phyloP scores from a whole-genome alignment of 2,888 invertebrate species.

The Stomorhina lunata region DNA sequence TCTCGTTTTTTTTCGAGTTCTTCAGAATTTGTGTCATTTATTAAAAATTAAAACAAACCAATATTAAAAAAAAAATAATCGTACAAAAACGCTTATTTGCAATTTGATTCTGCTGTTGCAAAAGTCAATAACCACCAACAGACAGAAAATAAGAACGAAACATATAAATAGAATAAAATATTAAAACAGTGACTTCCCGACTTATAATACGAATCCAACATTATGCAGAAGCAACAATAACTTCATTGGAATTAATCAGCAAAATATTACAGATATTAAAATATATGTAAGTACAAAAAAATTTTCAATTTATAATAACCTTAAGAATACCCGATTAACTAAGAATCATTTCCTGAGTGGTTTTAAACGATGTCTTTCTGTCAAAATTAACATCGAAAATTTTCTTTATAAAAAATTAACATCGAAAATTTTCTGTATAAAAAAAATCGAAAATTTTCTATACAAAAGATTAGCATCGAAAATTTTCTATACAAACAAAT shows the following conservation, averaged over 20 bases:
- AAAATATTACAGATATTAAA: slow-evolving; percentile 3
- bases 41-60: not conserved
- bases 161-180: no score
- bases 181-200: not conserved
- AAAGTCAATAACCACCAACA: slow-evolving; percentile 40
- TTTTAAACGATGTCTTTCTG: no score
- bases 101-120: slow-evolving; percentile 5
- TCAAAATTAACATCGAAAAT: no score
- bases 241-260: slow-evolving; percentile 39
- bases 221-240: slow-evolving; percentile 32
- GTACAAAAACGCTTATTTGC: not conserved
- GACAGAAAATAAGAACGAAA: not conserved
- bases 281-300: not conserved
- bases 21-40: no score
- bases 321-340: no score
- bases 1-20: no score
- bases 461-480: no score
- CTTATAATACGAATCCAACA: not conserved
- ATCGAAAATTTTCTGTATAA: no score
- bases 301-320: not conserved
- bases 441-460: no score
- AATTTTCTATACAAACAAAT: no score
- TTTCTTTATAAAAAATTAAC: no score
- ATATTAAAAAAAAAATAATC: not conserved
- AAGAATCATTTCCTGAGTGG: no score